phyloP scores from a whole-genome alignment of 1,140 invertebrate genomes.

The Coenobita brevimanus region DNA sequence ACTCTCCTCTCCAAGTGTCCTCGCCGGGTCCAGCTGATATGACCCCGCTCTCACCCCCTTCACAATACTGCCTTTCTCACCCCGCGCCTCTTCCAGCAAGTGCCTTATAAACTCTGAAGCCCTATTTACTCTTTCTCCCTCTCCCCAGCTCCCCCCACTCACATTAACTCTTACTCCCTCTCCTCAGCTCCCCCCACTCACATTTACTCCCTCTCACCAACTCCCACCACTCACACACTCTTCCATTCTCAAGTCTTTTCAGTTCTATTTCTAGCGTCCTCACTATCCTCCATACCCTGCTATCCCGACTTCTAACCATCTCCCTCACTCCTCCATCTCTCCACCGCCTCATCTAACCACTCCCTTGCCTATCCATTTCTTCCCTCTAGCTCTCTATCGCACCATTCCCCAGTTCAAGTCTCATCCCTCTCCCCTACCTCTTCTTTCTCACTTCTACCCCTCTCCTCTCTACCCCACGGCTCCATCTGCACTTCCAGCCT shows the following conservation, averaged over 20 bases:
- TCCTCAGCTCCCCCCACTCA: not conserved
- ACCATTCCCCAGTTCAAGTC: not conserved
- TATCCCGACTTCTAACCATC: too few relatives aligned
- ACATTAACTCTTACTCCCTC: too few relatives aligned
- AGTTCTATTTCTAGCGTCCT: not conserved
- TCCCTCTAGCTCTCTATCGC: not conserved
- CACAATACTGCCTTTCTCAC: too few relatives aligned
- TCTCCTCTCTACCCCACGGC: too few relatives aligned
- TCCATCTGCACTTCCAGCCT: too few relatives aligned
- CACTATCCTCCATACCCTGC: not conserved
- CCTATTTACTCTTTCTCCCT: too few relatives aligned
- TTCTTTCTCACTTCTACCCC: not conserved
- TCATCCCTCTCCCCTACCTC: not conserved
- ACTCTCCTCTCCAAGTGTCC: constrained; percentile 19
- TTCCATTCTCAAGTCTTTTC: not conserved
- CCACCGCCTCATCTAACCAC: not conserved
- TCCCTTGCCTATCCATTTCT: not conserved
- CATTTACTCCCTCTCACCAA: not conserved
- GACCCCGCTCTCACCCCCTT: constrained; percentile 6
- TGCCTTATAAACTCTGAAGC: too few relatives aligned
- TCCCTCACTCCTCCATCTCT: not conserved
- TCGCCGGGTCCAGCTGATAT: not conserved
- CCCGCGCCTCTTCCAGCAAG: too few relatives aligned
- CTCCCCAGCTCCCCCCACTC: too few relatives aligned
- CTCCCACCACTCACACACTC: not conserved